Conservation (phyloP, 2,797 vertebrate species). For the Pangasius macronema region DNA sequence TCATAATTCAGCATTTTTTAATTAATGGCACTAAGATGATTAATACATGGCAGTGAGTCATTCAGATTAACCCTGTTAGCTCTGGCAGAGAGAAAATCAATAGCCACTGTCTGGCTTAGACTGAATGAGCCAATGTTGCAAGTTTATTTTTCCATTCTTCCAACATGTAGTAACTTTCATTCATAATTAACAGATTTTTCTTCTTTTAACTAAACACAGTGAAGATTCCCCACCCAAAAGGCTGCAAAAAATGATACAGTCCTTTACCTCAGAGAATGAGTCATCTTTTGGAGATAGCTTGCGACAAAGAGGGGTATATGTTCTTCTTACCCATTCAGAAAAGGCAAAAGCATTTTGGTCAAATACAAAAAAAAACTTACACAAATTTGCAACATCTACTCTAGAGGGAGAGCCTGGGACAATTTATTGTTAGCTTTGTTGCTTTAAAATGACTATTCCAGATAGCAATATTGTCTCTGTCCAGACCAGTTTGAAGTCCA, state of each 20-base stretch:
- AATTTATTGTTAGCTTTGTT: not conserved
- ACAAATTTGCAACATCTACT: not conserved
- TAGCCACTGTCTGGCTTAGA: conserved; percentile 58
- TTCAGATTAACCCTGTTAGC: conserved; percentile 75
- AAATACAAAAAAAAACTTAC: not conserved
- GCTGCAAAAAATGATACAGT: conserved; percentile 28
- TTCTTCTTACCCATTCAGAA: conserved; percentile 26
- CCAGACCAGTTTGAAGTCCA: not conserved
- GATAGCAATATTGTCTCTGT: not conserved
- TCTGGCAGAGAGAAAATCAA: conserved; percentile 65
- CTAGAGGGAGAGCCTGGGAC: not conserved
- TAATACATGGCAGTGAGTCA: conserved; percentile 83
- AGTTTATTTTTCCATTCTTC: conserved; percentile 19
- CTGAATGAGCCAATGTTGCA: conserved; percentile 39
- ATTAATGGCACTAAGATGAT: conserved; percentile 81
- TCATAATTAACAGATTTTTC: conserved; percentile 9
- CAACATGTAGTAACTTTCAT: conserved; percentile 7
- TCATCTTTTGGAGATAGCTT: conserved; percentile 47
- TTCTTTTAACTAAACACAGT: conserved; percentile 14
- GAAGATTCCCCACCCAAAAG: conserved; percentile 22
- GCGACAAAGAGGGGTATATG: conserved; percentile 21
- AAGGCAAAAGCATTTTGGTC: not conserved
- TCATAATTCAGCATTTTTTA: conserved; percentile 66
- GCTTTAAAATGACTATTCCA: not conserved
- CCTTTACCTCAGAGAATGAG: conserved; percentile 46